Base-by-base conservation (phyloP, 1,140 invertebrate species). In the Drosophila guanche region DNA sequence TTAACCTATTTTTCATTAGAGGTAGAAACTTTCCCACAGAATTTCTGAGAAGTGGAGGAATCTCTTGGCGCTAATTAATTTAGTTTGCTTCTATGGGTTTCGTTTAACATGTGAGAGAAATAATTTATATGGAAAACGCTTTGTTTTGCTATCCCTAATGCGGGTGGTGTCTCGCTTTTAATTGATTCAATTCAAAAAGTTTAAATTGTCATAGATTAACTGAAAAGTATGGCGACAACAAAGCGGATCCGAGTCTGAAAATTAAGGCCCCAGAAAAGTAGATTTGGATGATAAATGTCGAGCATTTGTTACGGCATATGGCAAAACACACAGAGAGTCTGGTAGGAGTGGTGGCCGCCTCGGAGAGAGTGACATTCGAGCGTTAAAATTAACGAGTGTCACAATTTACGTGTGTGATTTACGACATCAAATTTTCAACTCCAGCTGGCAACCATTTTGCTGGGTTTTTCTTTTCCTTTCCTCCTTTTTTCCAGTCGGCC, bases 341-440 rank as follows among this genome's bases (percentile, higher is more conserved):
- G n/a, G 45, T 7, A 23, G 27, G 43, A 43, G 55, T 7, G 48
- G 41, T 14, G 33, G 33, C 29, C 2, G 29, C 29, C 7, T 33
- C 29, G 14, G 5, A 10, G 51, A 65, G 47, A 57, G 46, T 47
- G 42, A 62, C 68, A 74, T 65, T 73, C 47, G 47, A 55, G 69
- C 59, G 58, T 73, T 74, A 62, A 74, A 73, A 74, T 73, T 72
- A 75, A 75, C 71, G 71, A 75, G 54, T 75, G 60, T 66, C 71
- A 75, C 71, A 74, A 75, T 75, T 74, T 75, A 66, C 72, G 71
- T 75, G 62, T 75, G 72, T 75, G 72, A 75, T 75, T 75, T 75
- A 75, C 55, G 72, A 75, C 72, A 76, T 45, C 50, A 75, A 75
- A 75, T 76, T 76, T 75, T 75, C 70, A 75, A 60, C 72, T 68